phyloP scores from a whole-genome alignment of 2,797 vertebrate species.

The Crypturellus tataupa region DNA sequence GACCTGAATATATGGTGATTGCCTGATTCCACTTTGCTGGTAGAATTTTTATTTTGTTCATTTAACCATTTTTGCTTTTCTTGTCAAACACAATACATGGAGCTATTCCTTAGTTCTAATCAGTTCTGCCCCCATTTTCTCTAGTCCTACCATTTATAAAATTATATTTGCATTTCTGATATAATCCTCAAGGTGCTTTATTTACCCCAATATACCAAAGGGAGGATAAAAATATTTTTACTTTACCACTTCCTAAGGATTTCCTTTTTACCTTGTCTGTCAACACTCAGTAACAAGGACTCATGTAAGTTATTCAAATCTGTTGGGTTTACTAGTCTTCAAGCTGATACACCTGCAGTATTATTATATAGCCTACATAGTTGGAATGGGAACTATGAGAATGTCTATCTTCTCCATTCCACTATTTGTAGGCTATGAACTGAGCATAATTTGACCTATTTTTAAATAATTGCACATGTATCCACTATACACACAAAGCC shows the following conservation, averaged over 20 bases:
- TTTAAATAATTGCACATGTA: not conserved
- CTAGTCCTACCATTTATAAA: not conserved
- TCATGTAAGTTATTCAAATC: not conserved
- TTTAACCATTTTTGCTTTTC: not conserved
- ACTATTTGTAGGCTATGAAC: not conserved
- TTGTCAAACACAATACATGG: not conserved
- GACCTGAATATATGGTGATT: not conserved
- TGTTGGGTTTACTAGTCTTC: not conserved
- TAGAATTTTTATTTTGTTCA: not conserved
- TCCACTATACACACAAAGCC: not conserved
- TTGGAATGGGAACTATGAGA: not conserved
- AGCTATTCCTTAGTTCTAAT: not conserved
- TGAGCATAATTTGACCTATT: not conserved
- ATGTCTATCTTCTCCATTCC: accelerated
- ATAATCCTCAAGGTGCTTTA: not conserved
- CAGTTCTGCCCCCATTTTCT: not conserved
- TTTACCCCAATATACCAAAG: not conserved
- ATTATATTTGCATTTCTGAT: not conserved
- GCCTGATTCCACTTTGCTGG: not conserved
- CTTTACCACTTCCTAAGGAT: not conserved
- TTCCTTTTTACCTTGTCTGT: not conserved
- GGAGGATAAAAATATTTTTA: not conserved
- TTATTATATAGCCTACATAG: not conserved
- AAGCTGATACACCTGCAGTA: not conserved
- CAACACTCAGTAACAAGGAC: not conserved